Percentiles rank a stretch among this genome's conserved stretches.
phyloP scores from a whole-genome alignment of 2,797 vertebrate genomes.

The Garrulus glandarius region DNA sequence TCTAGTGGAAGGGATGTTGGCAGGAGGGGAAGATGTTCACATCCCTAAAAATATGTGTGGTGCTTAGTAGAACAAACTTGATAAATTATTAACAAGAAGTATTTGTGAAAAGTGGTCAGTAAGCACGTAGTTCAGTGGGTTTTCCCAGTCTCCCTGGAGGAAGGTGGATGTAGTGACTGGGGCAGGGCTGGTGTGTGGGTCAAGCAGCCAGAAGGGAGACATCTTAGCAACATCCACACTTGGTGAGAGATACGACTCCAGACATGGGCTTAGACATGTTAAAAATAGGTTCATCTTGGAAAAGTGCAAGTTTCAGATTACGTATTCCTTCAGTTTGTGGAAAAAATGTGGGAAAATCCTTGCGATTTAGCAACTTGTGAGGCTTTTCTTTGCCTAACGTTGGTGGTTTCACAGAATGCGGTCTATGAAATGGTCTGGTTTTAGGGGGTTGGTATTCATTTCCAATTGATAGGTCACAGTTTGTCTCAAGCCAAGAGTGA shows the following conservation, averaged over 20 bases:
- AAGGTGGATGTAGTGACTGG: background rate
- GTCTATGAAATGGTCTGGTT: background rate
- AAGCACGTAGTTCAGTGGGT: background rate
- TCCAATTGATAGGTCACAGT: background rate
- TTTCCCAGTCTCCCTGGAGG: background rate
- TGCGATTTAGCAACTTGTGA: background rate
- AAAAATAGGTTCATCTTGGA: background rate
- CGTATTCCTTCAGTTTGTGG: rapidly evolving
- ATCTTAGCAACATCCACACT: background rate
- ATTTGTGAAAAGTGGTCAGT: background rate
- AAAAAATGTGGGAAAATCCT: background rate
- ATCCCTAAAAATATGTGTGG: background rate
- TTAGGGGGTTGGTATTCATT: background rate
- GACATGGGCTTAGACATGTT: background rate
- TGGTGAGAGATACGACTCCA: background rate
- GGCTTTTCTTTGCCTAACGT: background rate
- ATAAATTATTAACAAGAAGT: background rate
- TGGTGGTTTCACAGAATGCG: background rate
- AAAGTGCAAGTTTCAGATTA: background rate
- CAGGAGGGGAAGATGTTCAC: background rate
- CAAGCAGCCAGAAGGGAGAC: background rate
- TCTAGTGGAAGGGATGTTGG: background rate
- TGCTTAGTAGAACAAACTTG: background rate
- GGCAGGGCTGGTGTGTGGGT: background rate
- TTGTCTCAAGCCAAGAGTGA: background rate